phyloP scores from a whole-genome alignment of 2,888 invertebrate genomes.

The Hermaeophaga mercurialis region DNA sequence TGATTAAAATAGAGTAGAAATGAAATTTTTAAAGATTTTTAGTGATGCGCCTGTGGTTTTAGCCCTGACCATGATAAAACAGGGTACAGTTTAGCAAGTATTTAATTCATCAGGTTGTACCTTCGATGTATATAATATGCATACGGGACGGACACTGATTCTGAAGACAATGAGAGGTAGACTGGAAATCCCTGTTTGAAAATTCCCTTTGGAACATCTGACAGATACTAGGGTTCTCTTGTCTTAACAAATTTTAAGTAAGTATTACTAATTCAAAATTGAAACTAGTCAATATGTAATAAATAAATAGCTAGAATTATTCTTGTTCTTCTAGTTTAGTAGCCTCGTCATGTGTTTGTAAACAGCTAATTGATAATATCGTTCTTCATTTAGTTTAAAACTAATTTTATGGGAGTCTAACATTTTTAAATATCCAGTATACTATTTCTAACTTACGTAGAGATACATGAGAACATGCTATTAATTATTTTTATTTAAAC shows the following conservation, averaged over 20 bases:
- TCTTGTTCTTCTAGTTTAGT: no score
- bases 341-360: no score
- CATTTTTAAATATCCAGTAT: no score
- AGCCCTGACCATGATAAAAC: constrained; percentile 13
- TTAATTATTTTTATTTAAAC: no score
- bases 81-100: constrained; percentile 28
- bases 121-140: constrained; percentile 29
- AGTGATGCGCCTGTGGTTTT: constrained; percentile 7
- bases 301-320: no score
- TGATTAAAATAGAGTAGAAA: no score
- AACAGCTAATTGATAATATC: no score
- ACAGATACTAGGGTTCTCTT: constrained; percentile 10
- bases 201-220: constrained; percentile 23
- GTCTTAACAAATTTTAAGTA: constrained; percentile 5
- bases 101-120: constrained; percentile 33
- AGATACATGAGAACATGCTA: no score
- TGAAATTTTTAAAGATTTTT: no score
- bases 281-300: not conserved
- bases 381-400: no score
- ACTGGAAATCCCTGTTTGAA: constrained; percentile 23
- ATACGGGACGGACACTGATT: constrained; percentile 32
- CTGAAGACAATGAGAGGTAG: constrained; percentile 26
- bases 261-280: not conserved
- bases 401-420: no score
- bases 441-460: no score